These are phyloP conservation scores for Pteronotus mesoamericanus DNA, from an alignment of 2,797 vertebrate genomes.

Conservation along the genomic window DNA sequence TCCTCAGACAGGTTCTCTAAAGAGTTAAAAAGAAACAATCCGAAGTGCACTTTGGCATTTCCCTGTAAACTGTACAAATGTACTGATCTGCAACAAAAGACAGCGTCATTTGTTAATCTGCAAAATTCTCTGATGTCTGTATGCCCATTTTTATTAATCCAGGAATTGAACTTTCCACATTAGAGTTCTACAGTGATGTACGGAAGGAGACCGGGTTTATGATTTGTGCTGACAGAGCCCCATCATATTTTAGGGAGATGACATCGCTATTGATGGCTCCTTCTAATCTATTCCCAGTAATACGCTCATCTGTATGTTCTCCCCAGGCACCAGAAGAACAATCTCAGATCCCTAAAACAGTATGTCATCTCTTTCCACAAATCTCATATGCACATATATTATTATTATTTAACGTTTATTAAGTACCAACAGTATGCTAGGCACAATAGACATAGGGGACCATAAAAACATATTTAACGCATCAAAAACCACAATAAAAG, in stretches of 20 bases:
- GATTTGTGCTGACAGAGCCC: constrained; percentile 68
- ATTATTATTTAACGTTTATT: constrained; percentile 78
- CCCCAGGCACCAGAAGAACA: constrained; percentile 43
- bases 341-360: constrained; percentile 58
- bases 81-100: constrained; percentile 41
- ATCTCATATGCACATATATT: constrained; percentile 67
- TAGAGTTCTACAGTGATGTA: constrained; percentile 52
- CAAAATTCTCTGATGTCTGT: constrained; percentile 49
- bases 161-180: constrained; percentile 55
- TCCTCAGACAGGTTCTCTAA: neutral
- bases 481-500: constrained; percentile 64
- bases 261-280: constrained; percentile 42
- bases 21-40: constrained; percentile 65
- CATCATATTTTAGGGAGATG: constrained; percentile 66
- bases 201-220: constrained; percentile 48
- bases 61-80: constrained; percentile 33
- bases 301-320: constrained; percentile 40
- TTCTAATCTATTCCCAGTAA: constrained; percentile 64
- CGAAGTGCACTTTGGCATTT: constrained; percentile 28
- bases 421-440: constrained; percentile 74
- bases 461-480: constrained; percentile 66
- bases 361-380: constrained; percentile 62
- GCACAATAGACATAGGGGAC: constrained; percentile 33
- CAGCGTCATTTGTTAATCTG: constrained; percentile 64
- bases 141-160: constrained; percentile 55